Evolutionary conservation across 2,888 invertebrate species (phyloP).

Genomic region (Volucella bombylans): DNA sequence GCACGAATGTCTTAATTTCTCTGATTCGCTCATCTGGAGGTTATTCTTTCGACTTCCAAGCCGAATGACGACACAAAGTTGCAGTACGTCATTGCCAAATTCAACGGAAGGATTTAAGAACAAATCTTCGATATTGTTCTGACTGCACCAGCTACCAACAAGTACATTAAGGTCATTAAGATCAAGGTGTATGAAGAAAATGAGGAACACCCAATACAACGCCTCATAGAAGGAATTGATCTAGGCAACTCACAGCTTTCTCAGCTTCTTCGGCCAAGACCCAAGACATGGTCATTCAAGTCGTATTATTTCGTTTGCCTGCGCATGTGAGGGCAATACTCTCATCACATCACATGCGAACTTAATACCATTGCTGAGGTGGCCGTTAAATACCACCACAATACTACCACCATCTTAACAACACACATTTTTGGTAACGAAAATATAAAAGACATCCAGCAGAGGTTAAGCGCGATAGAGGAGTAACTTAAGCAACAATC

Average conservation of each 20-base stretch:
- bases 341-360: background rate
- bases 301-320: conserved; percentile 1
- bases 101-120: background rate
- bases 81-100: conserved; percentile 2
- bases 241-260: conserved; percentile 23
- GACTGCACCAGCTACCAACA: background rate
- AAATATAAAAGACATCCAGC: conserved; percentile 5
- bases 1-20: background rate
- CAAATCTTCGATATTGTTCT: conserved; percentile 7
- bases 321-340: background rate
- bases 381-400: background rate
- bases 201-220: background rate
- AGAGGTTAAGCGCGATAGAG: conserved; percentile 16
- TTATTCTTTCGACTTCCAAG: conserved; percentile 15
- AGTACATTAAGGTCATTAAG: background rate
- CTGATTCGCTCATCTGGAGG: no score
- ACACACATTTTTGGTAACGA: background rate
- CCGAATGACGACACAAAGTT: conserved; percentile 5
- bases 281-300: background rate
- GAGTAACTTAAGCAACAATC: conserved; percentile 11
- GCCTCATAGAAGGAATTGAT: conserved; percentile 3
- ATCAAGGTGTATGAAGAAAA: no score
- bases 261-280: conserved; percentile 8
- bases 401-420: conserved; percentile 14
- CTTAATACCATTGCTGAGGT: no score